phyloP scores from a whole-genome alignment of 2,113 vertebrate genomes.

The Chloroceryle aenea region DNA sequence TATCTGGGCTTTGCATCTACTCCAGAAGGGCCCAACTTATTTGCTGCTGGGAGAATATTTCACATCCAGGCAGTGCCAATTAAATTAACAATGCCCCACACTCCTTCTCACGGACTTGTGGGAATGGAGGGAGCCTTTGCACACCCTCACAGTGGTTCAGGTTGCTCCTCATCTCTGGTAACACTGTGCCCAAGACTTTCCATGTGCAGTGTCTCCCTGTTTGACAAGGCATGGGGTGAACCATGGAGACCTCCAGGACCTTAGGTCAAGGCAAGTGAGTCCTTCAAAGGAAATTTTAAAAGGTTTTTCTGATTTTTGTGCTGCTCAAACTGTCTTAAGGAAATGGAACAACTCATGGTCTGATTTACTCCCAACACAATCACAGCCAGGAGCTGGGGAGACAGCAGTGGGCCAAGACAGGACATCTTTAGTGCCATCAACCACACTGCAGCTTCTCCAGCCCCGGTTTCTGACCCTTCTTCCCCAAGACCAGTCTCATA shows the following conservation, averaged over 20 bases:
- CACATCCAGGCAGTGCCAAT: background rate
- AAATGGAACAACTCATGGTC: background rate
- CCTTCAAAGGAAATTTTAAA: background rate
- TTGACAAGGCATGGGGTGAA: background rate
- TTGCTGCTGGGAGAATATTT: background rate
- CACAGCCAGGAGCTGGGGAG: background rate
- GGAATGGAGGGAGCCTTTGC: background rate
- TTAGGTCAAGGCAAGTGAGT: background rate
- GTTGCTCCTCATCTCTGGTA: background rate
- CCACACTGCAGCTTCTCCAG: background rate
- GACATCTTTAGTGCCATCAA: background rate
- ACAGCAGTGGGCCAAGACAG: background rate
- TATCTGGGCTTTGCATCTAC: background rate
- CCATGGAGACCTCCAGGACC: background rate
- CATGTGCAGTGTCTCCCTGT: background rate
- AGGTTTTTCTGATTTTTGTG: background rate
- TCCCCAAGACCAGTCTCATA: background rate
- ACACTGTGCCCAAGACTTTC: background rate
- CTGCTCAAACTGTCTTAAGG: no score
- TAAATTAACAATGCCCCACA: background rate
- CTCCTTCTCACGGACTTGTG: background rate
- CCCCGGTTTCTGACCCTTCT: background rate
- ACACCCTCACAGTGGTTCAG: background rate
- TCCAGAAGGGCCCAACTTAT: background rate
- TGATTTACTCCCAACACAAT: background rate